phyloP scores from a whole-genome alignment of 2,113 vertebrate genomes.

The Lasiurus cinereus region DNA sequence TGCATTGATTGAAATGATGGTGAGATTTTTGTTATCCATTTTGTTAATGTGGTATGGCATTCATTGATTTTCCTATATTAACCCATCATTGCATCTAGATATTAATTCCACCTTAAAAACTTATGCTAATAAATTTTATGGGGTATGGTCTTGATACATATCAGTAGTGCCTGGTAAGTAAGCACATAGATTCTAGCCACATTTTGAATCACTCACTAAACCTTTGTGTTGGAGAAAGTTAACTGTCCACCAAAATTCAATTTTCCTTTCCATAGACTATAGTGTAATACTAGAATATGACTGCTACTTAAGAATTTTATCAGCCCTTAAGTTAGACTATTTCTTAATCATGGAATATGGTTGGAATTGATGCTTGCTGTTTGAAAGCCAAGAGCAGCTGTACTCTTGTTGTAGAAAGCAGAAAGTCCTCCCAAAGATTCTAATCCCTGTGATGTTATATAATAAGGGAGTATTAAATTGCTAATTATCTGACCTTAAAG shows the following conservation, averaged over 20 bases:
- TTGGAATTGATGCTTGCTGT: not conserved
- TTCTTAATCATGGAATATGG: not conserved
- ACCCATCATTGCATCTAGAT: not conserved
- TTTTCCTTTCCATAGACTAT: constrained; percentile 7
- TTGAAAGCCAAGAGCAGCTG: not conserved
- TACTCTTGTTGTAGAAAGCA: not conserved
- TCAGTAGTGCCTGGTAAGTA: not conserved
- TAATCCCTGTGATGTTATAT: not conserved
- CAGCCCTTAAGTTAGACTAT: not conserved
- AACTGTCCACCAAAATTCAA: not conserved
- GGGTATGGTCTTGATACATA: not conserved
- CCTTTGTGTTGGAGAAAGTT: not conserved
- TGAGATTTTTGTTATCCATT: not conserved
- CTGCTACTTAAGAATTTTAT: not conserved
- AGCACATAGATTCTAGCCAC: not conserved
- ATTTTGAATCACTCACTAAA: not conserved
- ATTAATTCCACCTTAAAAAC: not conserved
- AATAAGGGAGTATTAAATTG: not conserved
- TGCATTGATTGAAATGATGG: not conserved
- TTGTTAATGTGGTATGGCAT: not conserved
- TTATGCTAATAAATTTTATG: not conserved
- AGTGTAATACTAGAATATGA: not conserved
- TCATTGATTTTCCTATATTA: not conserved
- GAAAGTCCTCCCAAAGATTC: not conserved
- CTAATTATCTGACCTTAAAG: not conserved